Base-by-base conservation (phyloP, 2,888 invertebrate genomes). In the Macaria liturata region DNA sequence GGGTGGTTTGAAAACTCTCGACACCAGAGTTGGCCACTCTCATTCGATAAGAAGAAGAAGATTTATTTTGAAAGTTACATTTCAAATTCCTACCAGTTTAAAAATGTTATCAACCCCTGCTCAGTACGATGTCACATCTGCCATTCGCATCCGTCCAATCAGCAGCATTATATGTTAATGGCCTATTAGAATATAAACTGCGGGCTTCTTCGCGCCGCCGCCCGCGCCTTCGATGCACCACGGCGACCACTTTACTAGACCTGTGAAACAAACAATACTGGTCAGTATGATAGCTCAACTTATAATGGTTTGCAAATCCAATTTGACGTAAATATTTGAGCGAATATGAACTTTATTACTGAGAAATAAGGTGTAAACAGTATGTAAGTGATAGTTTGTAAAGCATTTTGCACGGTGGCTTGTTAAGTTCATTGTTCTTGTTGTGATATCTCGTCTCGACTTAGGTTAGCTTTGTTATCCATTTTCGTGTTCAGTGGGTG, bases 131-230 rank as follows among this genome's bases (percentile, higher is more conserved):
- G 84, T 88, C 81, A 84, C 84, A 84, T 84, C 86, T 83, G 84
- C 88, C 87, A 81, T 78, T 85, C 85, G 86, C 87, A 90, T 88
- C 86, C 88, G 88, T 90, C 93, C 93, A 94, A 94, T 94, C 93
- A 93, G 92, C 88, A 71, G 86, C 85, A 92, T 91, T 91, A 91
- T 91, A 92, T 92, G 91, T 90, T 91, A 91, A 92, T 91, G 87
- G 87, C 83, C 89, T 86, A 91, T 92, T 92, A 91, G 89, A 91
- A 91, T 91, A 91, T 84, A 84, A 82, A 77, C 82, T 74, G 80
- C 81, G 75, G 75, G 78, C 78, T 78, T 80, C 83, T 84, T 84
- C 85, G 84, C 86, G 79, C 84, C 80, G 81, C 72, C 72, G 70
- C 72, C 71, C 72, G 75, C 74, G 69, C 75, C 70, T 61, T 53